Evolutionary conservation across 2,888 invertebrate genomes (phyloP), one percentile per base, ranked within the genome.

Genomic region (Pheosia gnoma): DNA sequence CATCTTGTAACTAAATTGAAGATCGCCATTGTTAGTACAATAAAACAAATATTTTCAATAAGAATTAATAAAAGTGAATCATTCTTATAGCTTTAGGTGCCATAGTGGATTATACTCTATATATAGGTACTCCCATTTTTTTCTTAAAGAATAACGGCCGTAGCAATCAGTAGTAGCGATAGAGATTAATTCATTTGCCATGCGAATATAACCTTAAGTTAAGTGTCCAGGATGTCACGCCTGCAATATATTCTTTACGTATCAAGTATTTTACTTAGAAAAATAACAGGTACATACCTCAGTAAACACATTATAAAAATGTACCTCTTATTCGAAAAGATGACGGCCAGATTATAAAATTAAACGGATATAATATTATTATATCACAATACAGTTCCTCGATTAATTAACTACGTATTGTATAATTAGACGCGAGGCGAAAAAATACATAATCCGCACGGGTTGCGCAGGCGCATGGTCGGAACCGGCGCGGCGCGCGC

Each of bases 341-440:
- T 76, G 61, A 76, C 59, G 70, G 75, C 62, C 70, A 62, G 56
- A 63, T 72, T 68, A 39, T 63, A 11, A 64, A 70, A 65, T 58
- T 39, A 56, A 71, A 68, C 75, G 74, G 74, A 74, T 66, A 59
- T 25, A 25, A 25, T 58, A 59, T 11, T 66, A 64, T 75, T 75
- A 76, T 69, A 73, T 75, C 68, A 75, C 68, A 62, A 52, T 13
- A 59, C 54, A 76, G 63, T 75, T 72, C 68, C 72, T 74, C 13
- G 62, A 56, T 72, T 56, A 59, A 76, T 72, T 70, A 66, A 67
- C 39, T 51, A n/a, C 43, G 37, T 54, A 43, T 56, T 25, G 25
- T 37, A 25, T 70, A 69, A 68, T 72, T 11, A 37, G 5, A 9
- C 53, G 38, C 53, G 53, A 53, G 53, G 53, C 58, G 61, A 59